phyloP scores from a whole-genome alignment of 2,797 vertebrate genomes.

The Peromyscus aztecus region DNA sequence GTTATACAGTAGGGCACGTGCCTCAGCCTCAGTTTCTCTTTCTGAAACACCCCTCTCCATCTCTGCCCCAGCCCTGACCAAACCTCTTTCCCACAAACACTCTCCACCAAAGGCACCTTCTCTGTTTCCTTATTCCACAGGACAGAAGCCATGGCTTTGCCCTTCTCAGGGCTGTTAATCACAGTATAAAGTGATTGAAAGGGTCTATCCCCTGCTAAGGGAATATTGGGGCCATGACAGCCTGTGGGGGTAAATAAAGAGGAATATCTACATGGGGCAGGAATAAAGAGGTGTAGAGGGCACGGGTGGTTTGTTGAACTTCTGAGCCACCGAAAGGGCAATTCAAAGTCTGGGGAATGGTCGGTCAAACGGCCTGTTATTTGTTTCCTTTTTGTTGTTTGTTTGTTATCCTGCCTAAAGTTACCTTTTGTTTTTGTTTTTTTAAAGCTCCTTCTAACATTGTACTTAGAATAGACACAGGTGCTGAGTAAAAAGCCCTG shows the following conservation, averaged over 20 bases:
- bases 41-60: not conserved
- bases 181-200: not conserved
- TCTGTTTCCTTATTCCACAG: not conserved
- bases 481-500: not conserved
- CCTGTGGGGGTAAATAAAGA: too few species aligned
- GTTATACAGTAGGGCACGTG: not conserved
- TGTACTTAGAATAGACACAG: not conserved
- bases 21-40: not conserved
- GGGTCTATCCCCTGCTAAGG: not conserved
- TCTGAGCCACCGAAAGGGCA: not conserved
- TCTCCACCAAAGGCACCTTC: not conserved
- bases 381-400: not conserved
- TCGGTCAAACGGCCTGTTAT: not conserved
- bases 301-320: not conserved
- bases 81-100: not conserved
- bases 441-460: not conserved
- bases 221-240: not conserved
- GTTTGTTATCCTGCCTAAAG: not conserved
- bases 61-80: not conserved
- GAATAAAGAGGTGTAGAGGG: not conserved
- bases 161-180: not conserved
- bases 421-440: constrained; percentile 11
- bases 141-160: not conserved
- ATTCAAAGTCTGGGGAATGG: not conserved
- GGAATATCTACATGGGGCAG: not conserved